These are phyloP conservation scores for Pseudolaguvia tuberculata DNA, from an alignment of 2,113 vertebrate genomes.

Conservation along the genomic window DNA sequence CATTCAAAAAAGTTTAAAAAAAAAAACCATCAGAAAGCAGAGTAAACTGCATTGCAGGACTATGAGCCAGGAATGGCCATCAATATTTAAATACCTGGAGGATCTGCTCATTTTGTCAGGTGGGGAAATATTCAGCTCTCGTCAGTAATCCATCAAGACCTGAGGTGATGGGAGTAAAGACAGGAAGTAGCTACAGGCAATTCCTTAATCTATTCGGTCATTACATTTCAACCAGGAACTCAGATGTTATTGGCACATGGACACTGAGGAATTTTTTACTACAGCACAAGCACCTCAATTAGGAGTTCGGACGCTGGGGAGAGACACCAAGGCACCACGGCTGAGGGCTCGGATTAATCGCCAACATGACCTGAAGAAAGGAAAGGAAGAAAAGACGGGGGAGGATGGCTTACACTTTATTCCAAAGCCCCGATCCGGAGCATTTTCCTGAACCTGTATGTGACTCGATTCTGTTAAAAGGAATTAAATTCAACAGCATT, in stretches of 20 bases:
- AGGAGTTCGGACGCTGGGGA: background rate
- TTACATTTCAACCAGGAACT: constrained; percentile 23
- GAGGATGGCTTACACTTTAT: background rate
- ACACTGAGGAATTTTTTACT: constrained; percentile 31
- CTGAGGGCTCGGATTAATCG: constrained; percentile 37
- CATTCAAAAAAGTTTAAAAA: too few species aligned
- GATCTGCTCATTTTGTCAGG: constrained; percentile 25
- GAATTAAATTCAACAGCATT: background rate
- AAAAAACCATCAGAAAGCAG: constrained; percentile 11
- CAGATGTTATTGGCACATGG: constrained; percentile 24
- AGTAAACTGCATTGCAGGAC: constrained; percentile 16
- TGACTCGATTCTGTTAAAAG: too few species aligned
- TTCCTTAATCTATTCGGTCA: constrained; percentile 20
- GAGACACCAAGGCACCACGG: constrained; percentile 11
- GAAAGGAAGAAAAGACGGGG: background rate
- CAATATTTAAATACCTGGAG: constrained; percentile 38
- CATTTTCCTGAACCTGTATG: background rate
- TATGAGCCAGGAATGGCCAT: background rate
- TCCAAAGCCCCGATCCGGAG: background rate
- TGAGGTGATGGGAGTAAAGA: constrained; percentile 3
- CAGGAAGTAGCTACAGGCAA: constrained; percentile 1
- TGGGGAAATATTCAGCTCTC: background rate
- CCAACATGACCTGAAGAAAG: constrained; percentile 14
- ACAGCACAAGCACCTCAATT: constrained; percentile 15
- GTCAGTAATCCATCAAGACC: constrained; percentile 7